Conservation (phyloP, 2,113 vertebrate genomes). For the Myotis brandtii region DNA sequence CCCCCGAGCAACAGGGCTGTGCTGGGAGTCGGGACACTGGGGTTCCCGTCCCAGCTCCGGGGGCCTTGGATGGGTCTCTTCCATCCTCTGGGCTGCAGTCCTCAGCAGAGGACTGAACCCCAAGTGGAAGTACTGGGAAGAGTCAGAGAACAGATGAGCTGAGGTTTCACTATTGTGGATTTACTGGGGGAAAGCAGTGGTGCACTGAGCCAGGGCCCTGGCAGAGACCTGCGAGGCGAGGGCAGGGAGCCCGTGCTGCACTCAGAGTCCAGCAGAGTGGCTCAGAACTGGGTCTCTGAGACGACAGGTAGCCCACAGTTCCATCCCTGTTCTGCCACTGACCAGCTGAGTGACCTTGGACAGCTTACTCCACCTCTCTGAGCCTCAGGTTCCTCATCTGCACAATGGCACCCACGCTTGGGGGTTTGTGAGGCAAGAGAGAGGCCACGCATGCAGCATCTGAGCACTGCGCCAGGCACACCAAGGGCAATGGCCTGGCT, state of each 20-base stretch:
- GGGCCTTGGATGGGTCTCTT: background rate
- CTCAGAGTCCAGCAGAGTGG: background rate
- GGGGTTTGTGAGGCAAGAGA: background rate
- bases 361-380: background rate
- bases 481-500: background rate
- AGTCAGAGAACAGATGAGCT: background rate
- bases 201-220: background rate
- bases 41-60: background rate
- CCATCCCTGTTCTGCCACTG: background rate
- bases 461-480: background rate
- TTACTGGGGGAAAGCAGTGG: background rate
- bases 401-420: background rate
- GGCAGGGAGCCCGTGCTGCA: too few relatives aligned
- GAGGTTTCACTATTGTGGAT: background rate
- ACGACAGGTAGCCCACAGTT: background rate
- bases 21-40: background rate
- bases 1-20: background rate
- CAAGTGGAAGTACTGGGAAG: background rate
- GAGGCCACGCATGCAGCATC: fast-evolving
- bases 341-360: background rate
- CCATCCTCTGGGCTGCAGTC: background rate
- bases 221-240: fast-evolving
- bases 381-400: background rate
- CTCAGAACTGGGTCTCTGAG: background rate
- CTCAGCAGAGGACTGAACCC: background rate